Evolutionary conservation across 35 echinoderm and acorn worm genomes (phyloP), one percentile per base, ranked within the genome.

Genomic region (Amphiura filiformis): DNA sequence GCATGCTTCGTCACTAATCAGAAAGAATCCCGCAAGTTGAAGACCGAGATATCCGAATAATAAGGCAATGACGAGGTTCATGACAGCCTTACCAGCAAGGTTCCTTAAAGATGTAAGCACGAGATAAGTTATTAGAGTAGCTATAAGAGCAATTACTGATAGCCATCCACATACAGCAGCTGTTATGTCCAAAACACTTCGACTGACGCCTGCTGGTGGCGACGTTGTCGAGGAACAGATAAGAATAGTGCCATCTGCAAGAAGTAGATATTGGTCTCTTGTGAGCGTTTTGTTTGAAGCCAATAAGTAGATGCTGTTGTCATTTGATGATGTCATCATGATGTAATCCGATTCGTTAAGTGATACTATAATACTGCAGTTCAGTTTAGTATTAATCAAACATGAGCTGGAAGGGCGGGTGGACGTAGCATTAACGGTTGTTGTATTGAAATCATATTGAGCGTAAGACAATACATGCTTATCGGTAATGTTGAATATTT

Each of bases 61-160:
- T 28, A 88, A 36, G 18, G 86, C 86, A 42, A 80, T 39, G 9
- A 80, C 78, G 18, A 88, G 78, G 52, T 88, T 88, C 78, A 88
- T 81, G 0, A 78, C 78, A 2, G 39, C 0, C 34, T 47, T 81
- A 13, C 86, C 86, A 28, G 86, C 37, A 34, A 88, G 32, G 41
- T 88, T 88, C 47, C 78, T 31, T 14, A 88, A 34, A 13, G 33
- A 37, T 35, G 17, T 0, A 34, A 88, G 81, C 23, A 80, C 32
- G 14, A 76, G 47, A 56, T 80, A 88, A 0, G 86, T 88, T 32
- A 80, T 36, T 34, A 88, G 56, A 0, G 86, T 80, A 33, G 78
- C 49, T 18, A 56, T 17, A 13, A 88, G 42, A 23, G 78, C 76
- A n/a, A 80, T 32, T 5, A 88, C 41, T 13, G 86, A 88, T 22